Conservation (phyloP, 2,888 invertebrate species). For the Drosophila neonasuta region DNA sequence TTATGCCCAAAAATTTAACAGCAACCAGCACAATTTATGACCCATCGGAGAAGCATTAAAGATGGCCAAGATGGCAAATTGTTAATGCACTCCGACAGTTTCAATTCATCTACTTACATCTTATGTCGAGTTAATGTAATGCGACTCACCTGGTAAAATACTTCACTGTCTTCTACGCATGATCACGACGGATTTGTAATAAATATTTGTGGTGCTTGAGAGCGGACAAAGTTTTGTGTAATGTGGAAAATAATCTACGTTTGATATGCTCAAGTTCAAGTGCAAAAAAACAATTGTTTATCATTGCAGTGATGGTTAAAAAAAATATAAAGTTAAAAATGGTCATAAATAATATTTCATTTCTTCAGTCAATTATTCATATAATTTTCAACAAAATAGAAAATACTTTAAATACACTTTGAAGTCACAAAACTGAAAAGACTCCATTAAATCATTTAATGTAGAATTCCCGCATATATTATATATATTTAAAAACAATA, state of each 20-base stretch:
- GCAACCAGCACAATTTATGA: conserved; percentile 63
- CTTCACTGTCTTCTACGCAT: not conserved
- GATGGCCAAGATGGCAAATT: conserved; percentile 50
- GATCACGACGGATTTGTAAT: not conserved
- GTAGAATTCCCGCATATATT: no score
- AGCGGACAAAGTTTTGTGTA: not conserved
- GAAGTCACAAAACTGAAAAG: no score
- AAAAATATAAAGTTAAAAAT: no score
- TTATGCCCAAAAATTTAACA: conserved; percentile 48
- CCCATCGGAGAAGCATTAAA: conserved; percentile 74
- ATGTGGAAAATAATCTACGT: not conserved
- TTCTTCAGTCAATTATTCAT: no score
- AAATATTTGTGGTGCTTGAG: not conserved
- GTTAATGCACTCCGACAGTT: conserved; percentile 67
- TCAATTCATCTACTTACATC: conserved; percentile 22
- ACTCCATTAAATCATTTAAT: no score
- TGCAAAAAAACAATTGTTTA: not conserved
- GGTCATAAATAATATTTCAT: no score
- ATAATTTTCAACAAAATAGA: no score
- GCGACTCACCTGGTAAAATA: no score
- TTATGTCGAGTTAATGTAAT: no score
- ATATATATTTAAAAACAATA: no score
- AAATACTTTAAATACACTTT: no score
- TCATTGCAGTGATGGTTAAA: no score
- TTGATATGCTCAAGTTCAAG: not conserved